Evolutionary conservation across 2,797 vertebrate genomes (phyloP).

Genomic region (Acanthornis magna): DNA sequence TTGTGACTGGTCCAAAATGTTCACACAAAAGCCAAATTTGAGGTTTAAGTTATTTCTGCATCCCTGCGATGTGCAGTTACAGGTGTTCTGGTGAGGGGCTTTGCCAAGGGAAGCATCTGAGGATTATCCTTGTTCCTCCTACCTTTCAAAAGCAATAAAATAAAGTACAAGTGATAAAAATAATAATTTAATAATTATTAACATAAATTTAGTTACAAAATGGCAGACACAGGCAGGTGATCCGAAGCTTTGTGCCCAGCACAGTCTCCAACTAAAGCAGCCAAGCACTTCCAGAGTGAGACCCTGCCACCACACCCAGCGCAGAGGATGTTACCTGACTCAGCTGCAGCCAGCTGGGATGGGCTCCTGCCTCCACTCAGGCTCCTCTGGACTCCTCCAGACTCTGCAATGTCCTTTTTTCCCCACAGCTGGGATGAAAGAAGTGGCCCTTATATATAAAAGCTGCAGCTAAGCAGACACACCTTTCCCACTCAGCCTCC

Average conservation of each 20-base stretch:
- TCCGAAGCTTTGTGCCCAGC: neutral
- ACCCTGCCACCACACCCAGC: neutral
- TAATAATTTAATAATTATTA: neutral
- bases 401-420: rapidly evolving
- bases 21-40: neutral
- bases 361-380: neutral
- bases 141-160: neutral
- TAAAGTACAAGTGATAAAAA: neutral
- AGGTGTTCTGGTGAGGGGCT: neutral
- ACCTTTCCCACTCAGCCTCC: neutral
- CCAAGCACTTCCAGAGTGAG: neutral
- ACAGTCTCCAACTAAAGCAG: neutral
- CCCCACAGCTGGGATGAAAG: neutral
- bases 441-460: conserved; percentile 1
- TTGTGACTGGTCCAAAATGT: neutral
- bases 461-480: neutral
- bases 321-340: neutral
- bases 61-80: rapidly evolving
- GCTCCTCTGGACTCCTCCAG: neutral
- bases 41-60: neutral
- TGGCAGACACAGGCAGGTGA: neutral
- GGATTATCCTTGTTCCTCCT: neutral
- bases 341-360: neutral
- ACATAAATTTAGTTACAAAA: neutral
- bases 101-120: neutral